Evolutionary conservation across 2,888 invertebrate species (phyloP).

Genomic region (Camptogramma bilineatum): DNA sequence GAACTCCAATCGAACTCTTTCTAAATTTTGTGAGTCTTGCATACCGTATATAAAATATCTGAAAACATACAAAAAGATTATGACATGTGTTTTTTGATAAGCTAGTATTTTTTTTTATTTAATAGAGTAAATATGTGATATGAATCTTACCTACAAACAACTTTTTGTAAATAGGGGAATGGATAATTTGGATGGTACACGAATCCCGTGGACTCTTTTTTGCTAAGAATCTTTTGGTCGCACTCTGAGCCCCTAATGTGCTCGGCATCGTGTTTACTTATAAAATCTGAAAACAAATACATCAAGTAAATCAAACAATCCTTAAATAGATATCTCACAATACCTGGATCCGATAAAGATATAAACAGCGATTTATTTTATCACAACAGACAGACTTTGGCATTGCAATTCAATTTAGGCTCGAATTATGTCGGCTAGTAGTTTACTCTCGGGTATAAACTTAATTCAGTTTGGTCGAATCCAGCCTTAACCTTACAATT

Average conservation of each 20-base stretch:
- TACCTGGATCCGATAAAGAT: no score
- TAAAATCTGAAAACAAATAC: slow-evolving; percentile 89
- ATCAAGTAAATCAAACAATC: not conserved
- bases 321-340: no score
- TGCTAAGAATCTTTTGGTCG: slow-evolving; percentile 98
- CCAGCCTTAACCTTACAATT: no score
- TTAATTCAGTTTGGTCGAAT: no score
- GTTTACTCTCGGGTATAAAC: no score
- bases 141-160: slow-evolving; percentile 92
- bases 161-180: slow-evolving; percentile 97
- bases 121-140: not conserved
- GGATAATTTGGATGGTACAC: slow-evolving; percentile 99
- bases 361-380: no score
- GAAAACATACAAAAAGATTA: slow-evolving; percentile 48
- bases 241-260: slow-evolving; percentile 99
- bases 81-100: not conserved
- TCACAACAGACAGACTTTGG: no score
- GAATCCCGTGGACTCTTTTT: slow-evolving; percentile 95
- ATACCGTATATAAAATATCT: slow-evolving; percentile 99
- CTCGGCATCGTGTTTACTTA: slow-evolving; percentile 96
- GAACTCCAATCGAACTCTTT: slow-evolving; percentile 96
- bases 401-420: no score
- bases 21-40: slow-evolving; percentile 98
- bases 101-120: not conserved
- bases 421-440: no score